Conservation (phyloP, 2,797 vertebrate genomes). For the Acanthurus tractus region DNA sequence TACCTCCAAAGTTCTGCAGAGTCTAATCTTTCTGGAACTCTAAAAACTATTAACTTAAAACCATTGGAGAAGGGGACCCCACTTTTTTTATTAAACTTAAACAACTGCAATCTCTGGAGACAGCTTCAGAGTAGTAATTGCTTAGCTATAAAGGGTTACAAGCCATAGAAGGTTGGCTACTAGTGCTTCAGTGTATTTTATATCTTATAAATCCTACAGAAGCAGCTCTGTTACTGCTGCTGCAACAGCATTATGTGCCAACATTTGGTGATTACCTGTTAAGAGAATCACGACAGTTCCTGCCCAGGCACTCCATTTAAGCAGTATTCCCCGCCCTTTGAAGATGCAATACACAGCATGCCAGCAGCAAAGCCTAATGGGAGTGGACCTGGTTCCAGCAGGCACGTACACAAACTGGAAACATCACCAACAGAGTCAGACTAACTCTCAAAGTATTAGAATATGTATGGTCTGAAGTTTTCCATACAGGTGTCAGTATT, state of each 20-base stretch:
- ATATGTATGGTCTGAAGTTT: background rate
- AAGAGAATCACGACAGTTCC: slow-evolving; percentile 23
- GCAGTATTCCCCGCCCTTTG: slow-evolving; percentile 6
- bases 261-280: slow-evolving; percentile 29
- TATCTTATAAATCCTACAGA: background rate
- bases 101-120: background rate
- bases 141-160: background rate
- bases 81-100: background rate
- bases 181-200: background rate
- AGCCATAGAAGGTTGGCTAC: background rate
- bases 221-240: slow-evolving; percentile 9
- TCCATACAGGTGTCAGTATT: background rate
- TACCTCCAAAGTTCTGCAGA: background rate
- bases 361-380: slow-evolving; percentile 33
- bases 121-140: background rate
- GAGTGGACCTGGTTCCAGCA: slow-evolving; percentile 15
- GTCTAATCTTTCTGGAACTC: background rate
- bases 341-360: slow-evolving; percentile 12
- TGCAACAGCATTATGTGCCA: slow-evolving; percentile 4
- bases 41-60: background rate
- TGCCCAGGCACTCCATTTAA: slow-evolving; percentile 19
- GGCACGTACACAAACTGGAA: slow-evolving; percentile 8
- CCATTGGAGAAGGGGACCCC: background rate
- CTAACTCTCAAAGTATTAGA: slow-evolving; percentile 1
- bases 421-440: background rate